Evolutionary conservation across 2,797 vertebrate species (phyloP), one percentile per base, ranked within the genome.

Genomic region (Sphaeramia orbicularis): DNA sequence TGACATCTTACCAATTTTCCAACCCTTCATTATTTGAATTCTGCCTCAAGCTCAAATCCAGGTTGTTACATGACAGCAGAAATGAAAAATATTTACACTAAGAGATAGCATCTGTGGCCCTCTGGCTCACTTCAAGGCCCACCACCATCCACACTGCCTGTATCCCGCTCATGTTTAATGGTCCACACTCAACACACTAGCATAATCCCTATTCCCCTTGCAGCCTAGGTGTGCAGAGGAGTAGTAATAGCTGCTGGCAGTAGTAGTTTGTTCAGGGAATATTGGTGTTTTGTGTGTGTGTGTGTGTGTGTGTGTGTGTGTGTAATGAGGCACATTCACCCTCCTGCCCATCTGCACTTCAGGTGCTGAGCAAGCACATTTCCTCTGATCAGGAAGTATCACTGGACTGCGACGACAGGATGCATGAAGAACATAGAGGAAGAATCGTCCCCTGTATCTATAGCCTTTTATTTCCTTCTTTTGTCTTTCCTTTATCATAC

Each of bases 131-230:
- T 68, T 61, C 62, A 63, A 48, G 65, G 48, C 55, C 55, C n/a
- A 1, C 54, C 51, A 52, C 59, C 15, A 51, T 71, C 72, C 48
- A 30, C 58, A 36, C 59, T 41, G 69, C 68, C 64, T 65, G 57
- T 27, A 71, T 67, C 27, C 66, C 74, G 49, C 42, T 50, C 75
- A 66, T 71, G 81, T 65, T 79, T 86, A 86, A 90, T 87, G 78
- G 85, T 45, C 67, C 69, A 40, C 38, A 30, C 35, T 69, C 42
- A 41, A 64, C 80, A 63, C 1, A 30, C 41, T 35, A 59, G 69
- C 52, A 70, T 83, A 63, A 68, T 81, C 60, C 50, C 70, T 50
- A 35, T 71, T 74, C 57, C 67, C 48, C 44, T 30, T 1, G 18
- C 49, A 68, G 83, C 48, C 52, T 51, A 10, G 41, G 42, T 47